phyloP scores from a whole-genome alignment of 1,140 invertebrate species.

The Brachionus asplanchnoidis region DNA sequence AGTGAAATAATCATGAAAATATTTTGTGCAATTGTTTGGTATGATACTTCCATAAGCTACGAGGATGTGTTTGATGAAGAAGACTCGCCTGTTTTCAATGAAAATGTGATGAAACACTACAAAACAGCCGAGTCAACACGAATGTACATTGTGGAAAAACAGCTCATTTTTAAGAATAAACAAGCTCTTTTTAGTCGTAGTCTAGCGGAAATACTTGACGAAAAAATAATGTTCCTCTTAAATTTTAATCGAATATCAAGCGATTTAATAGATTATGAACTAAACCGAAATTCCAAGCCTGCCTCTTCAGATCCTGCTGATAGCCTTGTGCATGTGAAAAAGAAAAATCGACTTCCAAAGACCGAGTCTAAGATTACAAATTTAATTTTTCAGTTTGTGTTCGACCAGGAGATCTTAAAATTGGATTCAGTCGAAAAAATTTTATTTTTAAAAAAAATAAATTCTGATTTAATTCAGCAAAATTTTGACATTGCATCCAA shows the following conservation, averaged over 20 bases:
- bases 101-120: background rate
- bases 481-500: constrained; percentile 7
- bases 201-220: constrained; percentile 12
- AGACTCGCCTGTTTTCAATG: background rate
- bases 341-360: background rate
- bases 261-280: background rate
- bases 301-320: background rate
- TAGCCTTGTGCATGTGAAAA: background rate
- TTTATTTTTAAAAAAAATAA: background rate
- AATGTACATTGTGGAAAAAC: constrained; percentile 12
- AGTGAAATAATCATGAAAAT: constrained; percentile 3
- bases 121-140: background rate
- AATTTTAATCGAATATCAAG: background rate
- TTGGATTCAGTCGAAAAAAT: background rate
- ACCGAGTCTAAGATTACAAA: background rate
- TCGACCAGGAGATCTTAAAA: background rate
- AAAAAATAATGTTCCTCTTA: constrained; percentile 21
- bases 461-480: background rate
- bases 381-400: constrained; percentile 1
- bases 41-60: background rate
- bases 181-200: background rate
- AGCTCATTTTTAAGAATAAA: background rate
- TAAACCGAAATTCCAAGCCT: background rate
- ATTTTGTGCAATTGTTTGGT: constrained; percentile 27
- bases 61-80: background rate